These are phyloP conservation scores for Brachionus rotundiformis DNA, from an alignment of 1,140 invertebrate species.

Conservation along the genomic window DNA sequence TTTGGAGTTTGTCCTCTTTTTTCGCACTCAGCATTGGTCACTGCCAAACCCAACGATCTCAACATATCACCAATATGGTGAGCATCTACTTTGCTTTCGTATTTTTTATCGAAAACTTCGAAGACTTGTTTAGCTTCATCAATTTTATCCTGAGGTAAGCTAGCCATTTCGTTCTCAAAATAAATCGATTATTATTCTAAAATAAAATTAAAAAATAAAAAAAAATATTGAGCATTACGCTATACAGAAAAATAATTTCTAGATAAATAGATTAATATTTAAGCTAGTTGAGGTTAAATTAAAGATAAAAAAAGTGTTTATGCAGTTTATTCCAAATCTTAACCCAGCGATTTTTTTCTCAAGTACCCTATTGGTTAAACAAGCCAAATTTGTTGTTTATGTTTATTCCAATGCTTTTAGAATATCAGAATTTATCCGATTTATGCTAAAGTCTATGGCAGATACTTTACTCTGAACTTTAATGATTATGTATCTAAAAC, in stretches of 20 bases:
- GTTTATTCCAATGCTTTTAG: not conserved
- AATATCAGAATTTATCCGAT: not conserved
- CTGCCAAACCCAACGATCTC: slow-evolving; percentile 37
- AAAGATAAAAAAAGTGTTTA: not conserved
- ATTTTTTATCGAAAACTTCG: slow-evolving; percentile 53
- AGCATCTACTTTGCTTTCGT: slow-evolving; percentile 51
- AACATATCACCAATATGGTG: slow-evolving; percentile 49
- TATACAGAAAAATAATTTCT: not conserved
- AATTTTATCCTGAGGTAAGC: slow-evolving; percentile 48
- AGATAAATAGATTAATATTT: not conserved
- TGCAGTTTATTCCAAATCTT: not conserved
- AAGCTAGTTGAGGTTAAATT: not conserved
- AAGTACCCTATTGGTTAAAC: not conserved
- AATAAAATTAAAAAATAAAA: not conserved
- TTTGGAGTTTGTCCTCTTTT: slow-evolving; percentile 52
- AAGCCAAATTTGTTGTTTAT: not conserved
- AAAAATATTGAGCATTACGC: not conserved
- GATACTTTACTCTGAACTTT: not conserved
- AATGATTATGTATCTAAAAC: not conserved
- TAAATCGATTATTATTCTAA: slow-evolving; percentile 9
- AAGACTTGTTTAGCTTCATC: slow-evolving; percentile 52
- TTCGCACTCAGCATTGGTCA: slow-evolving; percentile 41
- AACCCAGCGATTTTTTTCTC: not conserved
- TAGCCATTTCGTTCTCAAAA: slow-evolving; percentile 31
- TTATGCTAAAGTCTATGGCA: not conserved